phyloP scores from a whole-genome alignment of 1,140 invertebrate species.

The Drosophila yakuba region DNA sequence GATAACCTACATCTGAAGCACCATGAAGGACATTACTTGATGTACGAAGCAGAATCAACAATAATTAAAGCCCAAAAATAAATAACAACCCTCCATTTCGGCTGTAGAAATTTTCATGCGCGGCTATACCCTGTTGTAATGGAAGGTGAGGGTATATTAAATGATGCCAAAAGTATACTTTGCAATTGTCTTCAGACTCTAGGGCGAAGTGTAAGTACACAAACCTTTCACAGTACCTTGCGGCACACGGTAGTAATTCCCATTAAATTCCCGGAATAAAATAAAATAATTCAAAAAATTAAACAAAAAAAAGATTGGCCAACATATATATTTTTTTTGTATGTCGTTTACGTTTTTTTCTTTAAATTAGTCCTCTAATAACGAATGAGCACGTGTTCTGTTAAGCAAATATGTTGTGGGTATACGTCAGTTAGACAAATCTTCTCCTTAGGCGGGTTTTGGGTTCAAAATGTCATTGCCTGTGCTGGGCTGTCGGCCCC shows the following conservation, averaged over 20 bases:
- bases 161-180: background rate
- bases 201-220: no score
- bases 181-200: background rate
- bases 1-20: constrained; percentile 71
- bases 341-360: background rate
- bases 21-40: constrained; percentile 30
- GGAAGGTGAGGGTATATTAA: constrained; percentile 23
- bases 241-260: background rate
- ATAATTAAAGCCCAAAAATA: constrained; percentile 68
- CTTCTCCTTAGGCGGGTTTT: constrained; percentile 13
- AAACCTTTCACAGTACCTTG: no score
- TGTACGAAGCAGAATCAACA: constrained; percentile 63
- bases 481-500: constrained; percentile 10
- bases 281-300: background rate
- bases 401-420: constrained; percentile 47
- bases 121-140: background rate
- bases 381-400: constrained; percentile 60
- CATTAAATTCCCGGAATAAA: background rate
- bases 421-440: background rate
- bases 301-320: background rate
- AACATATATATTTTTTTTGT: background rate
- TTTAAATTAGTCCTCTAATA: background rate
- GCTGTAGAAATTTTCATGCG: constrained; percentile 29
- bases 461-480: constrained; percentile 35
- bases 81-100: constrained; percentile 69